Conservation (phyloP, 2,888 invertebrate genomes). For the Amblyjoppa fuscipennis region DNA sequence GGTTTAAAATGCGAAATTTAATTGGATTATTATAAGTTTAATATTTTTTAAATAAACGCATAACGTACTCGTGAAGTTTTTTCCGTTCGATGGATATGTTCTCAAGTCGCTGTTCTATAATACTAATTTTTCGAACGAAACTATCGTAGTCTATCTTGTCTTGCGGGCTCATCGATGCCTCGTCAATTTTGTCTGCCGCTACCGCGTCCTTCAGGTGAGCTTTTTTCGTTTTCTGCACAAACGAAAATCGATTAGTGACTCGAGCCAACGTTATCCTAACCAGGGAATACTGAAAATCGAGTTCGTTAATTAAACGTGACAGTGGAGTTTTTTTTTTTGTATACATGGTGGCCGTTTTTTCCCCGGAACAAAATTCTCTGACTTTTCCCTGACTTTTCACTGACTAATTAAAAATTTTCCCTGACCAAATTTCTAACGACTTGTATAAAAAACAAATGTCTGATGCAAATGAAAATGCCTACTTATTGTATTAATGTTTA, state of each 20-base stretch:
- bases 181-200: slow-evolving; percentile 53
- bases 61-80: slow-evolving; percentile 73
- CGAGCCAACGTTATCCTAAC: neutral
- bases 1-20: neutral
- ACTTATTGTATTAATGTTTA: too few relatives aligned
- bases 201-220: slow-evolving; percentile 53
- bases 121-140: slow-evolving; percentile 70
- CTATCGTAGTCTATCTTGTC: slow-evolving; percentile 69
- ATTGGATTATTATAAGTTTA: neutral
- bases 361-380: too few relatives aligned
- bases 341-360: too few relatives aligned
- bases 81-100: slow-evolving; percentile 68
- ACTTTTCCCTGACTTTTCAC: too few relatives aligned
- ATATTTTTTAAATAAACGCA: neutral
- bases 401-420: too few relatives aligned
- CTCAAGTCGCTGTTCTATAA: slow-evolving; percentile 67
- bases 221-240: slow-evolving; percentile 43
- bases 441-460: too few relatives aligned
- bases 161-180: slow-evolving; percentile 62
- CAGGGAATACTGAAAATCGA: neutral
- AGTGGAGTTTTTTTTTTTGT: neutral
- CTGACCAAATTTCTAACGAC: too few relatives aligned
- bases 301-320: neutral
- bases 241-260: slow-evolving; percentile 3
- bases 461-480: too few relatives aligned